Evolutionary conservation across 1,140 invertebrate genomes (phyloP).

Genomic region (Zaprionus vittiger): DNA sequence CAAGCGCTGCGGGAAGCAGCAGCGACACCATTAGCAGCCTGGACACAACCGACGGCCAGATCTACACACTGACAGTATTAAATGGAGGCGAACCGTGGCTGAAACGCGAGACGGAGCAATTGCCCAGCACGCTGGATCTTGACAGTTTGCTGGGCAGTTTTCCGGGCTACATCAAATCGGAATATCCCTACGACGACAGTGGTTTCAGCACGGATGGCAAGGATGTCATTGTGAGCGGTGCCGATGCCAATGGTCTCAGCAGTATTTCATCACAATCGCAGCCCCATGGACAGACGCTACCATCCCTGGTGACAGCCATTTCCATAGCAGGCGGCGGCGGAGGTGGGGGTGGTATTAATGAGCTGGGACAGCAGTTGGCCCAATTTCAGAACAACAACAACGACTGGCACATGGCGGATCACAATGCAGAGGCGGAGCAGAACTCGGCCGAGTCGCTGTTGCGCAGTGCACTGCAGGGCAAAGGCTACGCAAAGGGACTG

Average conservation of each 20-base stretch:
- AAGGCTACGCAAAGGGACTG: slow-evolving; percentile 85
- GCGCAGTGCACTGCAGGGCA: slow-evolving; percentile 92
- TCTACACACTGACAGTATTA: slow-evolving; percentile 88
- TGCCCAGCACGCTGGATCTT: slow-evolving; percentile 87
- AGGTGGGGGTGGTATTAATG: slow-evolving; percentile 82
- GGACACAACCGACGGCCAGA: slow-evolving; percentile 86
- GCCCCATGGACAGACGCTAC: slow-evolving; percentile 73
- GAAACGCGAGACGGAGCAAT: slow-evolving; percentile 85
- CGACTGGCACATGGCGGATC: slow-evolving; percentile 91
- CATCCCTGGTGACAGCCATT: slow-evolving; percentile 82
- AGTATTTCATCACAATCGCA: slow-evolving; percentile 56
- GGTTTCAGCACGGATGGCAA: slow-evolving; percentile 88
- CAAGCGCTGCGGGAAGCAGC: slow-evolving; percentile 67
- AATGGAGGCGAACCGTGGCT: slow-evolving; percentile 86
- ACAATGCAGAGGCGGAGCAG: slow-evolving; percentile 87
- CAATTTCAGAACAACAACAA: slow-evolving; percentile 91
- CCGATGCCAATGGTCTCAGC: slow-evolving; percentile 57
- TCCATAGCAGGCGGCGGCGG: slow-evolving; percentile 84
- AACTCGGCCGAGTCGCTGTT: slow-evolving; percentile 90
- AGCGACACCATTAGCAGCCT: slow-evolving; percentile 75
- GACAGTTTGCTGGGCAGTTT: slow-evolving; percentile 88
- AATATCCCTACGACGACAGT: slow-evolving; percentile 89
- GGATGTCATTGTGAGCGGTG: slow-evolving; percentile 84
- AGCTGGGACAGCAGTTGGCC: slow-evolving; percentile 75
- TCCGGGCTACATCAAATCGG: slow-evolving; percentile 86